Evolutionary conservation across 2,797 vertebrate genomes (phyloP), one percentile per base, ranked within the genome.

Genomic region (Corythornis leucogaster): DNA sequence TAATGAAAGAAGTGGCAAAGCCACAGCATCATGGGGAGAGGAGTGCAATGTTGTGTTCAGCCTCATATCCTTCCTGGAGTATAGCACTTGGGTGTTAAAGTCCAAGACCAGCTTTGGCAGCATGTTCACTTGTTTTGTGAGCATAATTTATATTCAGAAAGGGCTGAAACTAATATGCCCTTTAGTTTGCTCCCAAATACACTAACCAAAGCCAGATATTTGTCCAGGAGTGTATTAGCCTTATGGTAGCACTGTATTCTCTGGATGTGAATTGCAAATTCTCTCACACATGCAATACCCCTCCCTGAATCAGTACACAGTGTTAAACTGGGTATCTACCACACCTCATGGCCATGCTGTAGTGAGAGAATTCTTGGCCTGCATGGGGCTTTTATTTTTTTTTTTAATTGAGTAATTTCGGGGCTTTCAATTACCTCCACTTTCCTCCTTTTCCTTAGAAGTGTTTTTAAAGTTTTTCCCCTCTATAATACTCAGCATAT

Each of bases 321-420:
- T 15, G 1, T 55, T 73, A 73, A 61, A 43, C 18, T 15, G n/a
- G 48, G 48, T 11, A 48, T 38, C 53, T 54, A 4, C 46, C 9
- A 6, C 61, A 42, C 15, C 30, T 26, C 46, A 7, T 4, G 4
- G 14, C 20, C 3, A 0, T 16, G 38, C 12, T 59, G 5, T 2
- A 30, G 26, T 8, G 19, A 66, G 15, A 61, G 19, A n/a, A 66
- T 30, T 28, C 61, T 24, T 35, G 43, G 35, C 7, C 48, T 45
- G 5, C 17, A 40, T 12, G 12, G 15, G 15, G n/a, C 35, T 58
- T 62, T 30, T 22, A 6, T 14, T 38, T 22, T 28, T 38, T 25
- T 38, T 57, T 26, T n/a, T 11, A 55, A 45, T 26, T 16, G 19
- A 61, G 28, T 17, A 55, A 33, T 9, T 33, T 51, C 3, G 4